Conservation (phyloP, 2,888 invertebrate species). For the Platycnemis pennipes region DNA sequence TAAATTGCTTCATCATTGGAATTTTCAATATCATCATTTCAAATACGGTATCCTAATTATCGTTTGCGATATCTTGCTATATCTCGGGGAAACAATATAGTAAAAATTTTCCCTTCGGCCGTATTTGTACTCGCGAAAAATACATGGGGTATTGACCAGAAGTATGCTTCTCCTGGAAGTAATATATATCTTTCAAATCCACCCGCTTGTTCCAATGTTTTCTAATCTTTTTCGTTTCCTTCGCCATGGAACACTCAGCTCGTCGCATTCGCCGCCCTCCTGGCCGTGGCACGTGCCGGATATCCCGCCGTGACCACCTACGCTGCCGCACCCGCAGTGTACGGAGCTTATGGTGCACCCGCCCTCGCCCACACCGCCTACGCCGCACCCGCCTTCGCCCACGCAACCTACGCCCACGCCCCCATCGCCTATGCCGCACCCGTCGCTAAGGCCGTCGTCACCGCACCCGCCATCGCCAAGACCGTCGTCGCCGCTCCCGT, state of each 20-base stretch:
- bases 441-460: conserved; percentile 33
- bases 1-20: no score
- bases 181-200: no score
- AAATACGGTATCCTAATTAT: no score
- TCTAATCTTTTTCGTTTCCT: neutral
- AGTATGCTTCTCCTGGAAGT: no score
- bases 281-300: conserved; percentile 68
- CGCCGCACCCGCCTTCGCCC: conserved; percentile 47
- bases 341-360: conserved; percentile 41
- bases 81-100: no score
- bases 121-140: no score
- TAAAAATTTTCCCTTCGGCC: no score
- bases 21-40: no score
- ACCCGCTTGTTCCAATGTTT: no score
- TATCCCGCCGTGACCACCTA: neutral
- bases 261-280: conserved; percentile 69
- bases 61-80: no score
- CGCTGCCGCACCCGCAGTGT: conserved; percentile 50
- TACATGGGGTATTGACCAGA: no score
- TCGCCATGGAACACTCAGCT: neutral
- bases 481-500: conserved; percentile 71
- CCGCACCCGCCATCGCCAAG: conserved; percentile 49
- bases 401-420: neutral
- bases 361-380: neutral
- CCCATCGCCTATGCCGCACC: conserved; percentile 69